A percentile compares a stretch with the other conserved stretches of the same genome.
These are phyloP conservation scores for Dioctria rufipes DNA, from an alignment of 2,888 invertebrate species.

Conservation along the genomic window DNA sequence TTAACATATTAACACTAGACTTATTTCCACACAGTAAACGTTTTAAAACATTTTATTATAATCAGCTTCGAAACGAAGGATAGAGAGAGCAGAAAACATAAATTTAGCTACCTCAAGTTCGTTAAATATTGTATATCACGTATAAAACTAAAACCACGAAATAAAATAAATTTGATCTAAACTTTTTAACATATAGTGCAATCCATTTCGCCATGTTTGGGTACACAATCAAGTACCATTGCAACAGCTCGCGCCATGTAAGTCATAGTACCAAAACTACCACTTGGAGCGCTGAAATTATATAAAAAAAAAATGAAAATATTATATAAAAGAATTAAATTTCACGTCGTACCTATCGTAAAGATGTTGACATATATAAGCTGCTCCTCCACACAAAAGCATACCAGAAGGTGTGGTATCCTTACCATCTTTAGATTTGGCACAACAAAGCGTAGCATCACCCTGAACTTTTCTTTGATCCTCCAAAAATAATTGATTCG, in stretches of 20 bases:
- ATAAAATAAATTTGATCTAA: not conserved
- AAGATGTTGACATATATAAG: conserved; percentile 96
- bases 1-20: no score
- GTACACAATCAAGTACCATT: conserved; percentile 81
- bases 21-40: no score
- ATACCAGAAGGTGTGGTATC: conserved; percentile 77
- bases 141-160: not conserved
- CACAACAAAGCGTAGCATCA: conserved; percentile 95
- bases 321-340: not conserved
- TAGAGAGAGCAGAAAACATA: no score
- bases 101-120: no score
- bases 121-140: no score
- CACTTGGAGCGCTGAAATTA: conserved; percentile 89
- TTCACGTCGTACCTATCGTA: conserved; percentile 78
- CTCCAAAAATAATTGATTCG: conserved; percentile 94
- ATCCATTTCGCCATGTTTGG: conserved; percentile 84
- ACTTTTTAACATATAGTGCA: conserved; percentile 79
- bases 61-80: no score
- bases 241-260: conserved; percentile 92
- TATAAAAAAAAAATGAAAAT: not conserved
- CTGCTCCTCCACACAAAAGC: conserved; percentile 91
- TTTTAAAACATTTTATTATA: no score
- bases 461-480: conserved; percentile 95
- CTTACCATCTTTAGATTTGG: conserved; percentile 79
- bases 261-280: conserved; percentile 97